Evolutionary conservation across 2,797 vertebrate species (phyloP), one percentile per base, ranked within the genome.

Genomic region (Alcedo quadribrachys): DNA sequence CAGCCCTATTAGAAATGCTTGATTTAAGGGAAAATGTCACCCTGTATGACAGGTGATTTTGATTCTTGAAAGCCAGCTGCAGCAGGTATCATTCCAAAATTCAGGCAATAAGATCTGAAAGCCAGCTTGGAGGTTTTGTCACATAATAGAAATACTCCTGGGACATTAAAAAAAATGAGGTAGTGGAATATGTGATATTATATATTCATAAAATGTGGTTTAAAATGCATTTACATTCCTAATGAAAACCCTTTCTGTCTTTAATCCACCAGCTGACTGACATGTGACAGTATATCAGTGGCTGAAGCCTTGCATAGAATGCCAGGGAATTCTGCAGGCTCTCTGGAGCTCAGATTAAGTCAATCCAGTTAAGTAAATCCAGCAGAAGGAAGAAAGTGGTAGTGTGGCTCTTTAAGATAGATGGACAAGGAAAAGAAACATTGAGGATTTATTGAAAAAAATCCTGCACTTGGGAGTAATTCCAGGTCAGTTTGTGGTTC

Each of bases 341-440:
- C 45, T 89, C n/a, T 86, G 53, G 54, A 79, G 37, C 78, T 88
- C 65, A 58, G 68, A 69, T 93, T 81, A 68, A 76, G 42, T 63
- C 87, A 95, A 93, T 92, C 81, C 94, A 82, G 75, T 95, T 95
- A 93, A 89, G 65, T 80, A 92, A 91, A 95, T 93, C 83, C 89
- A 85, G 28, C 75, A 28, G n/a, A 43, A 67, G 57, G 84, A 92
- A 74, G 77, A 84, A 90, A 63, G 65, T 74, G 66, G 68, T 80
- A 15, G 11, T 65, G 51, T 71, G 67, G 61, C 51, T 68, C 62
- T 82, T 93, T 87, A 61, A 66, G 58, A 24, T 65, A 33, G 71
- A 60, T 33, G 35, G 48, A 61, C 51, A 53, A 48, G 10, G 35
- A 63, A 48, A 63, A 67, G 45, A 81, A 80, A 28, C 8, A 32